Evolutionary conservation across 1,140 invertebrate species (phyloP), one percentile per base, ranked within the genome.

Genomic region (Camponotus floridanus): DNA sequence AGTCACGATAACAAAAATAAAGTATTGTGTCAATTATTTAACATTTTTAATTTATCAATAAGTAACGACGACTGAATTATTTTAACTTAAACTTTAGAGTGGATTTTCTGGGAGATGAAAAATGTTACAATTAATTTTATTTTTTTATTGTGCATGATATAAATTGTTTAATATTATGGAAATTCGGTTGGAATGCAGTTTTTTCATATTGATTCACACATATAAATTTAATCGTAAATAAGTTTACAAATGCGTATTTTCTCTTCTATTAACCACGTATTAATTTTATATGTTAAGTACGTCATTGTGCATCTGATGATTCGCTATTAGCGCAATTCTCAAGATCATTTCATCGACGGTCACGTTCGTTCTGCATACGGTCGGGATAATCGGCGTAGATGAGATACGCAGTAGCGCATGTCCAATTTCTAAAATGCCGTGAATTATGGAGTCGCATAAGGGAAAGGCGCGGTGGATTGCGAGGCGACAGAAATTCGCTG

Each of bases 401-500:
- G 61, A 83, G 79, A 74, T 61, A 83, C 48, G 68, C 68, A 59
- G 55, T 61, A 73, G 79, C 79, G 79, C 79, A 62, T 74, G 39
- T 83, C 79, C 26, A 83, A 74, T 83, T 73, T 74, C 68, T 83
- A 83, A 74, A 83, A 83, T 61, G 55, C 18, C 67, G 31, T 62
- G 42, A 83, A 83, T 83, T 74, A 83, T 33, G 79, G 79, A 73
- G 79, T 83, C 79, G 74, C 68, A 55, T 83, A 83, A 83, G 79
- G 79, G 79, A 83, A 74, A 83, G 78, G 78, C 78, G 78, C 33
- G 21, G 33, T 26, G 48, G 51, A 70, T 80, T 57, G 21, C 59
- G 61, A 61, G 79, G 51, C 68, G 79, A 74, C 79, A 48, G 79
- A 83, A 61, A 83, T 61, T 70, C 18, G 65, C 64, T 45, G 78